Evolutionary conservation across 2,113 vertebrate genomes (phyloP).

Genomic region (Lynx canadensis): DNA sequence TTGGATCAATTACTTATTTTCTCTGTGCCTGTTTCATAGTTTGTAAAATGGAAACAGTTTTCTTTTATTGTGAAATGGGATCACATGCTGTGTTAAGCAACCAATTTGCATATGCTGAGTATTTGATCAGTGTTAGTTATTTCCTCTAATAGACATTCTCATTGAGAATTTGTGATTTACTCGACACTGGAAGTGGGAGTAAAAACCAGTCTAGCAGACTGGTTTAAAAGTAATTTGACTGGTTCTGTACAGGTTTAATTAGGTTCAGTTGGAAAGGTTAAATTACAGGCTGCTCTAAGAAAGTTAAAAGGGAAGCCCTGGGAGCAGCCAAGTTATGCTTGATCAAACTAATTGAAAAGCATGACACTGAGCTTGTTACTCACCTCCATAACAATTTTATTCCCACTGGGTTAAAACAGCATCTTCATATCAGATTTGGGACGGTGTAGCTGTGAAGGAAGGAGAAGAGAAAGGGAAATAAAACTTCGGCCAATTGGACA

Average conservation of each 20-base stretch:
- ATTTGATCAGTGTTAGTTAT: not conserved
- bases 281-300: not conserved
- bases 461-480: not conserved
- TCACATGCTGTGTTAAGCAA: not conserved
- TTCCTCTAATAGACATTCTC: not conserved
- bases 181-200: not conserved
- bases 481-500: not conserved
- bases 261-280: not conserved
- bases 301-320: not conserved
- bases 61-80: constrained; percentile 3
- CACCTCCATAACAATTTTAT: not conserved
- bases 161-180: not conserved
- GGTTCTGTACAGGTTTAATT: constrained; percentile 8
- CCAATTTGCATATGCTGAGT: not conserved
- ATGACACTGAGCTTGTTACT: not conserved
- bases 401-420: not conserved
- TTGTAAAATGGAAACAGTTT: not conserved
- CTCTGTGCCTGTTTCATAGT: constrained; percentile 11
- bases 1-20: constrained; percentile 9
- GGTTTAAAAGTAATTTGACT: not conserved
- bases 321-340: not conserved
- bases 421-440: not conserved
- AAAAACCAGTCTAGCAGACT: not conserved
- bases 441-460: not conserved
- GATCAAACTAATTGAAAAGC: not conserved